These are phyloP conservation scores for Gallinago stenura DNA, from an alignment of 2,797 vertebrate genomes.

Conservation along the genomic window DNA sequence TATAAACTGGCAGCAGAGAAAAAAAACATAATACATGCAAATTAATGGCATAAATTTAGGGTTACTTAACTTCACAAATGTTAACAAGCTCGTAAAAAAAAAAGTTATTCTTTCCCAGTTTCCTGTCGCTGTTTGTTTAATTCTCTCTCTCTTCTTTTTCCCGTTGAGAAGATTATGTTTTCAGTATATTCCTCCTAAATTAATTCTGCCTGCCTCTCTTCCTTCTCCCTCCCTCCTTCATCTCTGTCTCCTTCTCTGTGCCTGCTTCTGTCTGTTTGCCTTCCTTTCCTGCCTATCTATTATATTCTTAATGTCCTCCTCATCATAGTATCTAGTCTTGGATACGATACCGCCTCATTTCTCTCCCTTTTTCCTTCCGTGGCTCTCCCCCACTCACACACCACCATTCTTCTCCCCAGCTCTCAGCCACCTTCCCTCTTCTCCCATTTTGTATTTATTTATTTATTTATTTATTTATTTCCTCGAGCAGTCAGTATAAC, in stretches of 20 bases:
- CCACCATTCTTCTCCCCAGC: not conserved
- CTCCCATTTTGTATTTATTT: not conserved
- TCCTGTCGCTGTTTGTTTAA: slow-evolving; percentile 64
- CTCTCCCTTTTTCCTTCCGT: not conserved
- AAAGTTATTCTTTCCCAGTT: slow-evolving; percentile 72
- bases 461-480: too few relatives aligned
- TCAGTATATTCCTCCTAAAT: slow-evolving; percentile 61
- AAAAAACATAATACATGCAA: slow-evolving; percentile 72
- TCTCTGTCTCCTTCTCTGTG: slow-evolving; percentile 27
- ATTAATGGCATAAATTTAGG: slow-evolving; percentile 77
- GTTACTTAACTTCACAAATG: slow-evolving; percentile 80
- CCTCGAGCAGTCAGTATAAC: not conserved
- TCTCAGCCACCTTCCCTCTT: not conserved
- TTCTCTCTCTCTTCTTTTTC: slow-evolving; percentile 33
- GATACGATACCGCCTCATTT: not conserved
- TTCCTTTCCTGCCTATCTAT: slow-evolving; percentile 46
- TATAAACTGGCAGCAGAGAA: slow-evolving; percentile 50
- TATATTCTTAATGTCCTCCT: slow-evolving; percentile 14
- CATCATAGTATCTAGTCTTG: slow-evolving; percentile 6
- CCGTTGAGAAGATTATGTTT: slow-evolving; percentile 61
- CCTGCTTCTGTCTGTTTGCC: slow-evolving; percentile 21
- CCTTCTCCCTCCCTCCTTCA: not conserved
- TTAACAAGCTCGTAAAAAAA: slow-evolving; percentile 80
- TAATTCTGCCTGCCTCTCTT: slow-evolving; percentile 44
- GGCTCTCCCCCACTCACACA: not conserved